Percentiles rank a stretch among this genome's conserved stretches.
These are phyloP conservation scores for Carettochelys insculpta DNA, from an alignment of 2,113 vertebrate species.

Conservation along the genomic window DNA sequence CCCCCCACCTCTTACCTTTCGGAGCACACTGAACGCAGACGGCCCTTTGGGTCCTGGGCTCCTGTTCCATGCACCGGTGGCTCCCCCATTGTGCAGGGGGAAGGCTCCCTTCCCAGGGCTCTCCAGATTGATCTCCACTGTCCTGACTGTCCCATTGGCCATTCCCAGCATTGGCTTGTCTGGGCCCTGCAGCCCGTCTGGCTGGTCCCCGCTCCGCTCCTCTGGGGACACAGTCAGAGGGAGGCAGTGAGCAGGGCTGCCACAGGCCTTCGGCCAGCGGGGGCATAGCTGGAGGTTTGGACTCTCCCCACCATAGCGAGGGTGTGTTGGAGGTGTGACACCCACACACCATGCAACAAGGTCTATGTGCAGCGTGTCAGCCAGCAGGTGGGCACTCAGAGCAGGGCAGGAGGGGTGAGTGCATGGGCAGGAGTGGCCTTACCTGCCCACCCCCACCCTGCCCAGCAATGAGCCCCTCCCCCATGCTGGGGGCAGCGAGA, in stretches of 20 bases:
- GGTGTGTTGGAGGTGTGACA: neutral
- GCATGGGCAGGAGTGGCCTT: neutral
- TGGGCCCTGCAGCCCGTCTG: neutral
- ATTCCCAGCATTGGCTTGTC: neutral
- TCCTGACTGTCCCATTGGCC: conserved; percentile 11
- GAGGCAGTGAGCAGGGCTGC: neutral
- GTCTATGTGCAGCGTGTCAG: neutral
- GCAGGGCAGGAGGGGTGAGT: neutral
- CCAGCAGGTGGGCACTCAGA: neutral
- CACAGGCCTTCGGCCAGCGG: neutral
- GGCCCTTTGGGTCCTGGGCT: conserved; percentile 54
- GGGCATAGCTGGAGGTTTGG: neutral
- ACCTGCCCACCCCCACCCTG: neutral
- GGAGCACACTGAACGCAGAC: conserved; percentile 78
- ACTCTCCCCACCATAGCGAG: neutral
- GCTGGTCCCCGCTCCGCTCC: conserved; percentile 16
- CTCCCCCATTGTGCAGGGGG: conserved; percentile 38
- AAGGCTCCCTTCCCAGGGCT: conserved; percentile 61
- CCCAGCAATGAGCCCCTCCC: neutral
- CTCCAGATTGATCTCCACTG: conserved; percentile 3
- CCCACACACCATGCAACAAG: neutral
- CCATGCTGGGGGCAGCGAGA: neutral
- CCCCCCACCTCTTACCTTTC: conserved; percentile 76
- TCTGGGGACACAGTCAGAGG: conserved; percentile 23
- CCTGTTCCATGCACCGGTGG: conserved; percentile 35